These are phyloP conservation scores for Oligia strigilis DNA, from an alignment of 2,888 invertebrate genomes.

Conservation along the genomic window DNA sequence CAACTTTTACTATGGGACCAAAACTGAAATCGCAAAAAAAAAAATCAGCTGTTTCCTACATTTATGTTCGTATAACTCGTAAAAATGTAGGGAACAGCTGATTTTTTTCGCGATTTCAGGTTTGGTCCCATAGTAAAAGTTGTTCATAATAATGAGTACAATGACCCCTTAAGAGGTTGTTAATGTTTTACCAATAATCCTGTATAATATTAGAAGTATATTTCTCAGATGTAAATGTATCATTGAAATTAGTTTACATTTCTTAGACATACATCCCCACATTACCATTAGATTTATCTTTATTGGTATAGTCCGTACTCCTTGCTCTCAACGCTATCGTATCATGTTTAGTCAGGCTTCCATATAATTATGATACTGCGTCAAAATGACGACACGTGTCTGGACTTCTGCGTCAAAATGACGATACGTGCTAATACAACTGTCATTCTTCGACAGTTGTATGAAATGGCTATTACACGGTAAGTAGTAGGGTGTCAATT, in stretches of 20 bases:
- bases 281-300: neutral
- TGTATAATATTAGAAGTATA: conserved; percentile 5
- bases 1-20: no score
- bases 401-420: neutral
- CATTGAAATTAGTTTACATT: conserved; percentile 32
- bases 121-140: no score
- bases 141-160: no score
- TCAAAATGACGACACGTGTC: neutral
- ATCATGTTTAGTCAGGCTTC: neutral
- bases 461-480: neutral
- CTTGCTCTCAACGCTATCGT: neutral
- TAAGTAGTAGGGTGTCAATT: neutral
- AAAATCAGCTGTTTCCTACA: no score
- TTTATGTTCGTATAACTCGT: no score
- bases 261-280: neutral
- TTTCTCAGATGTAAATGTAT: neutral
- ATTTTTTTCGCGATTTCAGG: no score
- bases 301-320: neutral
- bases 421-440: neutral
- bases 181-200: no score
- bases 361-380: neutral
- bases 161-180: no score
- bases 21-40: no score
- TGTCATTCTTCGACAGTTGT: neutral
- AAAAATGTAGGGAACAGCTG: no score